A percentile compares a stretch with the other conserved stretches of the same genome.
phyloP scores from a whole-genome alignment of 2,797 vertebrate genomes.

The Danio choprae region DNA sequence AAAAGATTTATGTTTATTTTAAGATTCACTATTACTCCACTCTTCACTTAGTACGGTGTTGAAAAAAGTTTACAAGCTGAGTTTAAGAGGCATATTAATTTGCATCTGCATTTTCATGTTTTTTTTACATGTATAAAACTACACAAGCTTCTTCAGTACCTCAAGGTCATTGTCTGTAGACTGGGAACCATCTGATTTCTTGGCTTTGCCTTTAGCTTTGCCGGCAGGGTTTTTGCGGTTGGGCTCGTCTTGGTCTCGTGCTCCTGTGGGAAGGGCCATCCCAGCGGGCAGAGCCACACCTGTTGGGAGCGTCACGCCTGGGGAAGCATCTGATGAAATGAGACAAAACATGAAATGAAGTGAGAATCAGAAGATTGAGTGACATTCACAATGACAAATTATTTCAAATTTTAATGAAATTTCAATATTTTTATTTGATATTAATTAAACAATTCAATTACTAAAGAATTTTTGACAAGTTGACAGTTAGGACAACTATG shows the following conservation, averaged over 20 bases:
- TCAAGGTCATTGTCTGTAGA: conserved; percentile 90
- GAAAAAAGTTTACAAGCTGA: neutral
- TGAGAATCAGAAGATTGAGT: neutral
- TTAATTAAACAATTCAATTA: too few species aligned
- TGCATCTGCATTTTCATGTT: neutral
- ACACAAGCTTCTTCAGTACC: conserved; percentile 70
- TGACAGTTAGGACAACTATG: too few species aligned
- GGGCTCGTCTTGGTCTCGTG: conserved; percentile 88
- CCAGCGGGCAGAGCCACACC: conserved; percentile 71
- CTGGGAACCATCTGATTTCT: conserved; percentile 84
- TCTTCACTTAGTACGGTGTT: neutral
- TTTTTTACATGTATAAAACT: neutral
- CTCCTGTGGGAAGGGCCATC: conserved; percentile 74
- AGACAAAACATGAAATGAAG: neutral
- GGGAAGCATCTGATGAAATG: conserved; percentile 68
- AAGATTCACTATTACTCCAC: neutral
- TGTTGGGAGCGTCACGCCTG: conserved; percentile 75
- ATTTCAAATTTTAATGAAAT: too few species aligned
- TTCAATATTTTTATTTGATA: too few species aligned
- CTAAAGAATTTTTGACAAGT: too few species aligned
- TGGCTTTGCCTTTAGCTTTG: conserved; percentile 93
- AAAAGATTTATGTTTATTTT: conserved; percentile 38
- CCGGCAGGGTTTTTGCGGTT: conserved; percentile 87
- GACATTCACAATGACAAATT: neutral
- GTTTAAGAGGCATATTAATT: neutral